phyloP scores from a whole-genome alignment of 1,140 invertebrate species.

The Orius insidiosus region DNA sequence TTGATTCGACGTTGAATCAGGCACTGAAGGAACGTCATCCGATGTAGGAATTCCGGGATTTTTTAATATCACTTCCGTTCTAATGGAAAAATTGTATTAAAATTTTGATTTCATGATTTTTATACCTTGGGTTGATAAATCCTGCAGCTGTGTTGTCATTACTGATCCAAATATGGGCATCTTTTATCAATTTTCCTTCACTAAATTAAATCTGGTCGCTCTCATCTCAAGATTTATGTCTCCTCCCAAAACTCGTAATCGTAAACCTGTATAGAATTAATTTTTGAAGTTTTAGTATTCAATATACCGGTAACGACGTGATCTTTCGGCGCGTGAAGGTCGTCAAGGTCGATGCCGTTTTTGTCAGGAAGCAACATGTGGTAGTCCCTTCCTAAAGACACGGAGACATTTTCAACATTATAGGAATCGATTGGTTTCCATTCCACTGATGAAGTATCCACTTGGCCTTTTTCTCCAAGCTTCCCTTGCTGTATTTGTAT shows the following conservation, averaged over 20 bases:
- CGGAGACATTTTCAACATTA: conserved; percentile 29
- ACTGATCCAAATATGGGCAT: conserved; percentile 48
- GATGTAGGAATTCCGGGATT: conserved; percentile 52
- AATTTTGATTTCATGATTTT: background rate
- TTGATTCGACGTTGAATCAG: conserved; percentile 50
- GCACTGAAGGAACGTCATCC: conserved; percentile 30
- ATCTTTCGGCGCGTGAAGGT: conserved; percentile 39
- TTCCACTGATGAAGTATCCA: conserved; percentile 35
- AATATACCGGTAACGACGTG: conserved; percentile 46
- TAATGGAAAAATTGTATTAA: conserved; percentile 20
- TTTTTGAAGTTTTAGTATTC: background rate
- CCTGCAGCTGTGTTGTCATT: conserved; percentile 58
- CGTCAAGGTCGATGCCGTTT: conserved; percentile 61
- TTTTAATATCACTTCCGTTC: conserved; percentile 35
- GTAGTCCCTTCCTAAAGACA: conserved; percentile 43
- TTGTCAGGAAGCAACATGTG: conserved; percentile 55
- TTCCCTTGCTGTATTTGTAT: conserved; percentile 63
- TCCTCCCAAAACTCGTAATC: conserved; percentile 53
- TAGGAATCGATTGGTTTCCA: conserved; percentile 52
- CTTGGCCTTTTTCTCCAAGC: conserved; percentile 39
- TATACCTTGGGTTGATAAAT: conserved; percentile 27
- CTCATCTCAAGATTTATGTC: conserved; percentile 70
- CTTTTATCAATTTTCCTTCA: conserved; percentile 42
- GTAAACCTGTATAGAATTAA: conserved; percentile 30
- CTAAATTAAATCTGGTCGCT: conserved; percentile 56